Evolutionary conservation across 2,797 vertebrate genomes (phyloP).

Genomic region (Lagorchestes hirsutus): DNA sequence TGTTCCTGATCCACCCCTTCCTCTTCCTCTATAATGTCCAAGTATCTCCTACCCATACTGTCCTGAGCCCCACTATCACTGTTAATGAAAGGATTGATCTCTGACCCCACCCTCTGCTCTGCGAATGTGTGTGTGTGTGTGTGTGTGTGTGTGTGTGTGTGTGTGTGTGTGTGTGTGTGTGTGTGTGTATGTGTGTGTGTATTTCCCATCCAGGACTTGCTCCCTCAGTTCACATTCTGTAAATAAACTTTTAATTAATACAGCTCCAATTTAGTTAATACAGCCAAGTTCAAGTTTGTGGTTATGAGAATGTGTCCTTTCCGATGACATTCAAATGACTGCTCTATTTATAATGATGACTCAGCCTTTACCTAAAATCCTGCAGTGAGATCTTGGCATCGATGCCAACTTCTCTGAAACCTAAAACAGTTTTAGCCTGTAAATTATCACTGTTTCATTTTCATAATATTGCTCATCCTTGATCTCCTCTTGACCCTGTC

Average conservation of each 20-base stretch:
- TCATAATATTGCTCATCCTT: conserved; percentile 57
- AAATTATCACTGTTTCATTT: conserved; percentile 70
- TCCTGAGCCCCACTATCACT: background rate
- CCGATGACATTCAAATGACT: conserved; percentile 55
- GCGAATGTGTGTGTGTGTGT: background rate
- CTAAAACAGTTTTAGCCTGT: conserved; percentile 62
- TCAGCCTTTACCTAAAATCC: conserved; percentile 77
- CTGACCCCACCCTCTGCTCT: background rate
- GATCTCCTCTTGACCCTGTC: conserved; percentile 64
- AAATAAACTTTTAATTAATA: conserved; percentile 59
- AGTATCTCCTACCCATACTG: background rate
- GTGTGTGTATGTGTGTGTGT: background rate
- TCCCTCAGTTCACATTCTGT: conserved; percentile 33
- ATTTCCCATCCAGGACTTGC: background rate
- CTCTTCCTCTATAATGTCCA: background rate
- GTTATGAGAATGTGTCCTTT: conserved; percentile 62
- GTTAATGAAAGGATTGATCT: background rate
- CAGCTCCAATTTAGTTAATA: conserved; percentile 34
- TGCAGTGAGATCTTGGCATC: conserved; percentile 75
- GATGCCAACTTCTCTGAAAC: conserved; percentile 64
- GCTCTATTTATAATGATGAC: conserved; percentile 80
- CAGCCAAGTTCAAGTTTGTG: conserved; percentile 67
- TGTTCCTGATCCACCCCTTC: background rate
- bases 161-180: background rate
- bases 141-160: background rate